These are phyloP conservation scores for Selenia dentaria DNA, from an alignment of 2,888 invertebrate species.

Conservation along the genomic window DNA sequence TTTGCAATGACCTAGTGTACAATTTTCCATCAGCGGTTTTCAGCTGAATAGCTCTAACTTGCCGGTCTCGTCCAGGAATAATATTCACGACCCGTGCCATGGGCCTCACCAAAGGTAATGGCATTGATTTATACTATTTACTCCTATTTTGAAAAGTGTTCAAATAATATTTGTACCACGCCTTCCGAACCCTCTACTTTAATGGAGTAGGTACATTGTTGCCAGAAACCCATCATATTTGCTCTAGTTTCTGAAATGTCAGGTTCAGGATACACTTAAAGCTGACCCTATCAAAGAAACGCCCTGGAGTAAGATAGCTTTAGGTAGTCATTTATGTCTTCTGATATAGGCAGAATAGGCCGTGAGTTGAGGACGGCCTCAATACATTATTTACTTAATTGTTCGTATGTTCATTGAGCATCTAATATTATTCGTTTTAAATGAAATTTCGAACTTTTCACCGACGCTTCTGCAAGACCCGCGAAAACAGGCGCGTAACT, in stretches of 20 bases:
- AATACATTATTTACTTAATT: conserved; percentile 30
- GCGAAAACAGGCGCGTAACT: conserved; percentile 39
- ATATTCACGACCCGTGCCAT: background rate
- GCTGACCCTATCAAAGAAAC: conserved; percentile 43
- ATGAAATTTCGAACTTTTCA: conserved; percentile 37
- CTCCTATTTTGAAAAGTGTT: background rate
- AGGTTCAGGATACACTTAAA: background rate
- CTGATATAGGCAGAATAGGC: conserved; percentile 34
- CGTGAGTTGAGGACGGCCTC: conserved; percentile 37
- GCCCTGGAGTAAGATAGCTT: conserved; percentile 41
- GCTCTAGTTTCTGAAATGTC: background rate
- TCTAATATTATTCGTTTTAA: conserved; percentile 30
- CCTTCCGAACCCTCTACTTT: too few relatives aligned
- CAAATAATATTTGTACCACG: background rate
- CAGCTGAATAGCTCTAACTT: background rate
- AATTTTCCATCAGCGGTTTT: background rate
- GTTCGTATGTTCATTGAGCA: conserved; percentile 31
- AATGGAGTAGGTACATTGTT: conserved; percentile 2
- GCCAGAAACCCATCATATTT: background rate
- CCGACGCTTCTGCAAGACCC: conserved; percentile 41
- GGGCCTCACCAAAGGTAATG: background rate
- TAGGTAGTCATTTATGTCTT: conserved; percentile 31
- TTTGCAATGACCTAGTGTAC: background rate
- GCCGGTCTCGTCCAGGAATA: background rate
- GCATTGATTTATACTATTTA: background rate